Evolutionary conservation across 2,113 vertebrate genomes (phyloP).

Genomic region (Gavialis gangeticus): DNA sequence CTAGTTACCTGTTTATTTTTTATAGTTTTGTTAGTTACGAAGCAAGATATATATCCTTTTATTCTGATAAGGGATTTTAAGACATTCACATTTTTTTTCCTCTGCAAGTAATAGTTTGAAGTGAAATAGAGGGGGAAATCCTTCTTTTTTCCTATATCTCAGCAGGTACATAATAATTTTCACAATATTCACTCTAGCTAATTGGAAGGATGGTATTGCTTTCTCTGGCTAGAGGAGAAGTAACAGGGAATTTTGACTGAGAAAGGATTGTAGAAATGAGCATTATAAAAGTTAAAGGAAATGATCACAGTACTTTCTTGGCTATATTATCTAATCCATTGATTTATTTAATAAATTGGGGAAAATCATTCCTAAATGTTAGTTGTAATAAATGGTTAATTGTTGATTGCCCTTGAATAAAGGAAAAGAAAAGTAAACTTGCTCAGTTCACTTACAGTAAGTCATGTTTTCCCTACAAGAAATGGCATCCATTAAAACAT

Average conservation of each 20-base stretch:
- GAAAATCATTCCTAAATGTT: neutral
- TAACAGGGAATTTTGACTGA: neutral
- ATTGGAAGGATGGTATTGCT: neutral
- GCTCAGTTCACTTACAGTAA: neutral
- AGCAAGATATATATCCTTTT: neutral
- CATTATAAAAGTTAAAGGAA: neutral
- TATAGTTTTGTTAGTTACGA: neutral
- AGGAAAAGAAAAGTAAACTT: neutral
- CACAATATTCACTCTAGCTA: neutral
- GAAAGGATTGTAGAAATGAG: neutral
- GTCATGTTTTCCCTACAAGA: neutral
- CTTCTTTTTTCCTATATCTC: neutral
- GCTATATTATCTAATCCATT: neutral
- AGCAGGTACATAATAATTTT: neutral
- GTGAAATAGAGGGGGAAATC: neutral
- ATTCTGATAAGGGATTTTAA: neutral
- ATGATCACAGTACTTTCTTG: neutral
- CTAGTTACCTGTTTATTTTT: neutral
- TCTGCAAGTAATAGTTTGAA: neutral
- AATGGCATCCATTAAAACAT: neutral
- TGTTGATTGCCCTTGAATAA: neutral
- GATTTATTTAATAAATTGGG: neutral
- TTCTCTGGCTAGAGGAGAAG: neutral
- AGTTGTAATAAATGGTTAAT: neutral
- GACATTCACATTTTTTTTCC: neutral